Percentiles rank a stretch among this genome's conserved stretches.
These are phyloP conservation scores for Psittacula cyanocephala DNA, from an alignment of 2,113 vertebrate genomes.

Conservation along the genomic window DNA sequence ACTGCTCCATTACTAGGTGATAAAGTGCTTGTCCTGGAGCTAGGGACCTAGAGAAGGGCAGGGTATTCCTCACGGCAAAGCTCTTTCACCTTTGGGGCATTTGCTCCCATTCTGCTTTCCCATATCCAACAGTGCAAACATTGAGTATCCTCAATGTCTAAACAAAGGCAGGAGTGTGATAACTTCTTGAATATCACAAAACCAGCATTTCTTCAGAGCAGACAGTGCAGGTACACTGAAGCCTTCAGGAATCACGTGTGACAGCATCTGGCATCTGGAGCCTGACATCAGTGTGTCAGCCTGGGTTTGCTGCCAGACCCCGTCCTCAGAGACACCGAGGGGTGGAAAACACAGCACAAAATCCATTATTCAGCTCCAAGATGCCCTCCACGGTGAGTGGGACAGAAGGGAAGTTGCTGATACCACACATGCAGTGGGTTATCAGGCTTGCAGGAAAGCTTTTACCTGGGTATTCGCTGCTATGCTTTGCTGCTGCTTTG, in stretches of 20 bases:
- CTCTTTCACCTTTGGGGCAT: neutral
- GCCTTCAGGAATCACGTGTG: neutral
- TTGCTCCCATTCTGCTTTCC: neutral
- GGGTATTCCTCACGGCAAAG: neutral
- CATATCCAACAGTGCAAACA: neutral
- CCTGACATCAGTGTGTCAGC: neutral
- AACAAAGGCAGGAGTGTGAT: neutral
- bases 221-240: neutral
- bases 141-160: neutral
- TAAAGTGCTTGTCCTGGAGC: neutral
- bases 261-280: neutral
- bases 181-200: neutral
- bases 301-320: neutral
- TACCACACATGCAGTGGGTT: neutral
- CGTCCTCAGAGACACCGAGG: neutral
- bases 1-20: neutral
- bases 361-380: neutral
- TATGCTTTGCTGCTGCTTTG: neutral
- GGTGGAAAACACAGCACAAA: neutral
- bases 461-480: neutral
- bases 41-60: neutral
- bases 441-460: neutral
- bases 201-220: neutral
- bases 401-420: neutral
- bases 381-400: rapidly evolving